phyloP scores from a whole-genome alignment of 1,140 invertebrate genomes.

The Ips typographus region DNA sequence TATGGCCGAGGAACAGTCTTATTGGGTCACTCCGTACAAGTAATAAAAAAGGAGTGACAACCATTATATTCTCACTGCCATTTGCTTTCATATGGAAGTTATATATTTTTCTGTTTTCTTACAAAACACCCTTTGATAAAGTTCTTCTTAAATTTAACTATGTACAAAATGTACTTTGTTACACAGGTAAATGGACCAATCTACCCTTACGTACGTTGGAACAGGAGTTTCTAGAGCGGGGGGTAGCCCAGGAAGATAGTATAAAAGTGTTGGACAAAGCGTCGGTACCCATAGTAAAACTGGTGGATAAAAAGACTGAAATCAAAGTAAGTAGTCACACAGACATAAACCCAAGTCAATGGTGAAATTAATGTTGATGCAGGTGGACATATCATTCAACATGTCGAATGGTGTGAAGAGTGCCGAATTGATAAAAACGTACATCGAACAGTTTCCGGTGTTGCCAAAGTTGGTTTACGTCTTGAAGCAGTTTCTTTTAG shows the following conservation, averaged over 20 bases:
- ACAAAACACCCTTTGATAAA: too few relatives aligned
- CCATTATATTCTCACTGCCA: too few relatives aligned
- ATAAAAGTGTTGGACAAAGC: constrained; percentile 97
- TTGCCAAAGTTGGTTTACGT: constrained; percentile 93
- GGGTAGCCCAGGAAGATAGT: constrained; percentile 82
- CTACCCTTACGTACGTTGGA: constrained; percentile 88
- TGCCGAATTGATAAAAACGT: constrained; percentile 88
- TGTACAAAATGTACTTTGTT: constrained; percentile 46
- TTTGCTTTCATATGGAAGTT: too few relatives aligned
- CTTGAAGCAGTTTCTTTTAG: constrained; percentile 95
- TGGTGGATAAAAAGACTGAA: constrained; percentile 92
- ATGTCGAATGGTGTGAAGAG: constrained; percentile 95
- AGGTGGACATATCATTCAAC: constrained; percentile 93
- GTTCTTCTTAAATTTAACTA: constrained; percentile 57
- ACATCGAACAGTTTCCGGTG: constrained; percentile 69
- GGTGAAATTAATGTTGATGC: too few relatives aligned
- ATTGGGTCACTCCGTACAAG: too few relatives aligned
- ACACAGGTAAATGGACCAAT: constrained; percentile 75
- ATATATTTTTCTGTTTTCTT: too few relatives aligned
- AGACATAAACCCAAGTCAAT: too few relatives aligned
- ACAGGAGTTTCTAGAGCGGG: constrained; percentile 82
- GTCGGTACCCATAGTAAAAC: constrained; percentile 95
- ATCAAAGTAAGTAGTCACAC: constrained; percentile 58
- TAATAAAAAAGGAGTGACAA: too few relatives aligned
- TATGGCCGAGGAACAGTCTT: too few relatives aligned